Percentiles rank a stretch among this genome's conserved stretches.
These are phyloP conservation scores for Cydia amplana DNA, from an alignment of 1,140 invertebrate species.

Conservation along the genomic window DNA sequence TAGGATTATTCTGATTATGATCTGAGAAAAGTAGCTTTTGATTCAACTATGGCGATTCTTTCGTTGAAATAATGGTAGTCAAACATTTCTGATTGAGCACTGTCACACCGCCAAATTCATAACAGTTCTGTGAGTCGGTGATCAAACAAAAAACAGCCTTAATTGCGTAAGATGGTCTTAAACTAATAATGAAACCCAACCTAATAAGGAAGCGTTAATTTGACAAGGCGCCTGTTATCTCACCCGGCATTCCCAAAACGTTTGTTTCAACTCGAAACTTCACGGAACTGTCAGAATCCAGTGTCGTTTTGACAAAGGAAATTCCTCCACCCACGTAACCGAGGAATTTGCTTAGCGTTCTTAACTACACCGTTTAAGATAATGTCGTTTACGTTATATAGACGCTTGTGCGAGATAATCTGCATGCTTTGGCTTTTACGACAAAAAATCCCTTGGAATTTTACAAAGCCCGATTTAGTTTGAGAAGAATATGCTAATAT, in stretches of 20 bases:
- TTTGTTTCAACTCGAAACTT: not conserved
- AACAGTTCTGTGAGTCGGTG: too few species aligned
- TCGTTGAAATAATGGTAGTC: not conserved
- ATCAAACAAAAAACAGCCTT: too few species aligned
- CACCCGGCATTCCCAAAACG: constrained; percentile 1
- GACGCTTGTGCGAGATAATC: constrained; percentile 3
- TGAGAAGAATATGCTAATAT: not conserved
- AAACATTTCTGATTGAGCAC: too few species aligned
- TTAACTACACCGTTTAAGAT: constrained; percentile 27
- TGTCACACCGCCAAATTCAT: too few species aligned
- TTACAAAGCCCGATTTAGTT: not conserved
- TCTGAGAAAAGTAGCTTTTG: not conserved
- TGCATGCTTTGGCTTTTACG: not conserved
- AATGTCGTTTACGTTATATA: constrained; percentile 18
- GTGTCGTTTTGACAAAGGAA: constrained; percentile 19
- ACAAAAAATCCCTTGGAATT: not conserved
- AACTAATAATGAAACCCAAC: not conserved
- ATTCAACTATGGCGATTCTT: not conserved
- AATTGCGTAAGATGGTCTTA: too few species aligned
- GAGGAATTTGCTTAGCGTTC: constrained; percentile 23
- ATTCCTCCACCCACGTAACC: constrained; percentile 18
- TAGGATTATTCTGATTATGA: constrained; percentile 8
- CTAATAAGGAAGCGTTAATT: constrained; percentile 7
- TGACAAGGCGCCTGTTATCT: constrained; percentile 2
- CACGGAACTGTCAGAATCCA: not conserved